phyloP scores from a whole-genome alignment of 2,113 vertebrate genomes.

The Istiophorus platypterus region DNA sequence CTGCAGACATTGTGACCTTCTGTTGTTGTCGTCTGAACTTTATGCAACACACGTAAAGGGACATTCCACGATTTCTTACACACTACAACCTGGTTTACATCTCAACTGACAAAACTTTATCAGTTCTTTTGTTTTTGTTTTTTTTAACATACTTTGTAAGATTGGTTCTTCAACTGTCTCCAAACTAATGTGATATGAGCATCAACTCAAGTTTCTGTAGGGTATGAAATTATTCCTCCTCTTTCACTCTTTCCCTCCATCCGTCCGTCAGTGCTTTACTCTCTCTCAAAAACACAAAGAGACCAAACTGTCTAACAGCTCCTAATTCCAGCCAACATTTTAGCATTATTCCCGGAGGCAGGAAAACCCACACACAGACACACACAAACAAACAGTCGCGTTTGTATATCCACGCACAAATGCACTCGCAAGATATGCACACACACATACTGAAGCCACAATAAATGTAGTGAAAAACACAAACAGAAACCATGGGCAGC shows the following conservation, averaged over 20 bases:
- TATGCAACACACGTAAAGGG: conserved; percentile 36
- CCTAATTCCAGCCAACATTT: background rate
- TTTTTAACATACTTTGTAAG: background rate
- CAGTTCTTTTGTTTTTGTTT: too few species aligned
- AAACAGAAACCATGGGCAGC: conserved; percentile 32
- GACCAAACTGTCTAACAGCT: background rate
- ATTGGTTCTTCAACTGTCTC: background rate
- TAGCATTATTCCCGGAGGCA: background rate
- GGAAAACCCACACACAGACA: conserved; percentile 24
- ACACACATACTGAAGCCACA: conserved; percentile 35
- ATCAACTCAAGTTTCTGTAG: background rate
- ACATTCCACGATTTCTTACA: conserved; percentile 21
- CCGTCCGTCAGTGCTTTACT: background rate
- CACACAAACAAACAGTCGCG: conserved; percentile 29
- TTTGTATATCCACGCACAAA: conserved; percentile 49
- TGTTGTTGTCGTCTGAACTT: conserved; percentile 32
- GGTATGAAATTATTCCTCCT: background rate
- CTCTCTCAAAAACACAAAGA: background rate
- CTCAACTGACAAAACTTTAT: background rate
- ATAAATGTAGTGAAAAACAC: conserved; percentile 42
- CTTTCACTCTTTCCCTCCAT: background rate
- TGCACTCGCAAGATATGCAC: conserved; percentile 19
- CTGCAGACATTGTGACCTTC: conserved; percentile 36
- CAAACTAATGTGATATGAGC: background rate
- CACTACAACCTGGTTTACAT: conserved; percentile 43